Base-by-base conservation (phyloP, 2,888 invertebrate species). In the Caenorhabditis sp. region DNA sequence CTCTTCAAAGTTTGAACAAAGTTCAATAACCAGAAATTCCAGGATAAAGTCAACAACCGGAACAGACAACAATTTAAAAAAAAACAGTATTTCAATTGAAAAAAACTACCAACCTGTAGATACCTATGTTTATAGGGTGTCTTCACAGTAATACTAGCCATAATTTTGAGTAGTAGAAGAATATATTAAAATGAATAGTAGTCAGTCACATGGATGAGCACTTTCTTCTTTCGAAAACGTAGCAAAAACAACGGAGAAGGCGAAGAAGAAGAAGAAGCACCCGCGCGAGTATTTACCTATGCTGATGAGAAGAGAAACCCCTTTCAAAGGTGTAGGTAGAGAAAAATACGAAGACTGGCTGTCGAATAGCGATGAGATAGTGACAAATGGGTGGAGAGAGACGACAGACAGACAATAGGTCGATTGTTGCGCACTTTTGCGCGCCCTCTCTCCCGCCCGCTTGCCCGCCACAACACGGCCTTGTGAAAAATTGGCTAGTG, bases 391-490 rank as follows among this genome's bases (percentile, higher is more conserved):
- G 12, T 43, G 43, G 43, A 43, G 43, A 43, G 43, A 36, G 36
- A 36, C 5, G 36, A 10, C 17, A 43, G 7, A 43, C 14, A 43
- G 43, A 43, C 43, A 43, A 43, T 43, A 43, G 43, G 43, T 43
- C 43, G 43, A 36, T 36, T 36, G 43, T 43, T 43, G 43, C 43
- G 43, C 43, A 43, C 43, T 43, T 43, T 43, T 43, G 43, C 43
- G 43, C 43, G 43, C 43, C 8, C 43, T 2, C 43, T 14, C 43
- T 10, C 43, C 43, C 43, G 10, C 17, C 43, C 43, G 2, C 43
- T 7, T 10, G 5, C 4, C 31, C 31, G 31, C 31, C 31, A 31
- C 31, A 4, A 31, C 31, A 31, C n/a, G 36, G 36, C 36, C 36
- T 36, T 36, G 36, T 36, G 5, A 8, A 36, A 36, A 36, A 36